Conservation (phyloP, 2,888 invertebrate species). For the Brenthis ino region DNA sequence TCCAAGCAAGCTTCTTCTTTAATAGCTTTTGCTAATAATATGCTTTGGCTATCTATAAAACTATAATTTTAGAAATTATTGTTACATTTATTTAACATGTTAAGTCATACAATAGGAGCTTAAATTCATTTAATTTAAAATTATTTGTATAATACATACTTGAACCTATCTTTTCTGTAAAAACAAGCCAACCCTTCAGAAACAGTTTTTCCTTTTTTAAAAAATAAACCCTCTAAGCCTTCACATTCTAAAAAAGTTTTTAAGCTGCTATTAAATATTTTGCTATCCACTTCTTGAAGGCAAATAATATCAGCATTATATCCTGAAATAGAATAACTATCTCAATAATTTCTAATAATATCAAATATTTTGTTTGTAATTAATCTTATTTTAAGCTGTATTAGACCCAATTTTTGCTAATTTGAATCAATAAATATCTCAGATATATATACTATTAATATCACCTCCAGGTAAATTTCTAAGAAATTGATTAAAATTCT, state of each 20-base stretch:
- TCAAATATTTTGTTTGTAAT: too few species aligned
- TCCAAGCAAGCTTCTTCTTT: constrained; percentile 76
- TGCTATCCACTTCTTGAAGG: constrained; percentile 95
- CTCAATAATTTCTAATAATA: neutral
- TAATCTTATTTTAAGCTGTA: too few species aligned
- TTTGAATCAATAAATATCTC: too few species aligned
- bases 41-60: constrained; percentile 74
- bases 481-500: too few species aligned
- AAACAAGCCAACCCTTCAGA: constrained; percentile 93
- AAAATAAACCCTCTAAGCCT: constrained; percentile 84
- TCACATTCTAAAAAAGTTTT: constrained; percentile 79
- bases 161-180: constrained; percentile 86
- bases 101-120: too few species aligned
- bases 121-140: neutral
- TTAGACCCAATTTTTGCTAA: too few species aligned
- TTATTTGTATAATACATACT: constrained; percentile 59
- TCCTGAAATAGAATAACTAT: constrained; percentile 72
- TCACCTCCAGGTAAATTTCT: too few species aligned
- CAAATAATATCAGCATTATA: constrained; percentile 95
- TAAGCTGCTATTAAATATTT: constrained; percentile 87
- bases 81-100: too few species aligned
- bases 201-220: constrained; percentile 87
- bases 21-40: constrained; percentile 84
- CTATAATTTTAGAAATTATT: constrained; percentile 48
- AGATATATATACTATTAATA: too few species aligned